These are phyloP conservation scores for Poeciliopsis occidentalis DNA, from an alignment of 2,113 vertebrate species.

Conservation along the genomic window DNA sequence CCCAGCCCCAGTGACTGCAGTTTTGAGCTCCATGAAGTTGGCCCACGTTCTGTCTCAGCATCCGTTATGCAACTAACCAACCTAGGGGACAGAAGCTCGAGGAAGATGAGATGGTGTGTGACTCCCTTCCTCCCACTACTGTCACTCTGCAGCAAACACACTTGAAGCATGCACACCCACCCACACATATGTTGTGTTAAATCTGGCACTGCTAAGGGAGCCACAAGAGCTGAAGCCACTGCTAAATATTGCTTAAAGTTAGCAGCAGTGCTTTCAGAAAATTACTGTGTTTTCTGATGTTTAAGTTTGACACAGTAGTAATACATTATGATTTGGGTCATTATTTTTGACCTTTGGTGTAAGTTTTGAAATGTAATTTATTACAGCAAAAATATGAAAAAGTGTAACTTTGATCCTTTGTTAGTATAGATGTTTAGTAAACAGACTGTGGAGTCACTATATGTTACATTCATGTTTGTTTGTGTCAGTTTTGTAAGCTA, in stretches of 20 bases:
- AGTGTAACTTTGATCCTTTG: no score
- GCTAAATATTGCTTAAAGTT: slow-evolving; percentile 32
- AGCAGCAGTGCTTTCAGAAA: slow-evolving; percentile 4
- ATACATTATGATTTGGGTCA: slow-evolving; percentile 8
- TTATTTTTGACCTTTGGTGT: not conserved
- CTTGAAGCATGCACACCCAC: slow-evolving; percentile 9
- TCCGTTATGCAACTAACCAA: slow-evolving; percentile 71
- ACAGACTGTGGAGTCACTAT: no score
- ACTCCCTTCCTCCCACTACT: slow-evolving; percentile 71
- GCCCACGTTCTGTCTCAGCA: slow-evolving; percentile 59
- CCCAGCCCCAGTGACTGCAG: slow-evolving; percentile 35
- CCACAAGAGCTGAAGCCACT: slow-evolving; percentile 28
- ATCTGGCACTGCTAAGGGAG: slow-evolving; percentile 53
- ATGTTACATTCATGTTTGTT: no score
- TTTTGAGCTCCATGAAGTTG: slow-evolving; percentile 57
- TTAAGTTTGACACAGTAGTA: not conserved
- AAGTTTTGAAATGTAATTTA: not conserved
- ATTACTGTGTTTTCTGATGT: slow-evolving; percentile 34
- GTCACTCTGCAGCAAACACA: slow-evolving; percentile 54
- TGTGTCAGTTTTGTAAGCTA: no score
- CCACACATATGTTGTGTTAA: slow-evolving; percentile 45
- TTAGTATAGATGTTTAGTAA: no score
- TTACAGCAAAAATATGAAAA: not conserved
- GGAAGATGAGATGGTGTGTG: slow-evolving; percentile 72
- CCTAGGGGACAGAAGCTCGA: slow-evolving; percentile 66